Evolutionary conservation across 2,797 vertebrate species (phyloP).

Genomic region (Anguilla megastoma): DNA sequence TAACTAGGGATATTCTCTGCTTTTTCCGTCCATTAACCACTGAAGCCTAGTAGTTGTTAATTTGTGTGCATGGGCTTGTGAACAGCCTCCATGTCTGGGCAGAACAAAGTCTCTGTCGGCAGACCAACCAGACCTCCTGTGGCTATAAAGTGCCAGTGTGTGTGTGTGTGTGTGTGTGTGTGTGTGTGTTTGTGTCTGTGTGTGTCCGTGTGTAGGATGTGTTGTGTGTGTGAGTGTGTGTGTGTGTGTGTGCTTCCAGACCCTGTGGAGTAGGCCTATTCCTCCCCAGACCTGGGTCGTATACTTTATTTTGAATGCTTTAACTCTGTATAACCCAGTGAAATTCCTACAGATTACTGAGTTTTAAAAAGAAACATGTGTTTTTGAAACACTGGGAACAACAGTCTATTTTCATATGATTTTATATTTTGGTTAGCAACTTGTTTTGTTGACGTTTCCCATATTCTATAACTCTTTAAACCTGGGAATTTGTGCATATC

Average conservation of each 20-base stretch:
- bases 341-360: no score
- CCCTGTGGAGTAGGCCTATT: not conserved
- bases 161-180: not conserved
- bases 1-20: slow-evolving; percentile 38
- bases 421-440: no score
- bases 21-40: slow-evolving; percentile 44
- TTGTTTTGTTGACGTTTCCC: no score
- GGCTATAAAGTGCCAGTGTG: not conserved
- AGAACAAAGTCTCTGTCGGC: slow-evolving; percentile 12
- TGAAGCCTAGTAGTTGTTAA: slow-evolving; percentile 46
- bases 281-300: no score
- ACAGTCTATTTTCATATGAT: no score
- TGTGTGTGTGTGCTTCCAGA: not conserved
- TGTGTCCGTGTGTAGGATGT: slow-evolving; percentile 20
- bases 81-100: slow-evolving; percentile 1
- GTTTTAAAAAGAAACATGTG: no score
- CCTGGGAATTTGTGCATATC: no score
- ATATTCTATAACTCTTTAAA: no score
- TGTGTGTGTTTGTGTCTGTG: not conserved
- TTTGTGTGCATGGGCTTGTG: slow-evolving; percentile 20
- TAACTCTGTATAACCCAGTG: no score
- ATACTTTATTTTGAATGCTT: no score
- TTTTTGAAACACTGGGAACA: no score
- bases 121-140: slow-evolving; percentile 14
- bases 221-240: slow-evolving; percentile 41